Conservation (phyloP, 2,888 invertebrate species). For the Parapristionchus giblindavisi region DNA sequence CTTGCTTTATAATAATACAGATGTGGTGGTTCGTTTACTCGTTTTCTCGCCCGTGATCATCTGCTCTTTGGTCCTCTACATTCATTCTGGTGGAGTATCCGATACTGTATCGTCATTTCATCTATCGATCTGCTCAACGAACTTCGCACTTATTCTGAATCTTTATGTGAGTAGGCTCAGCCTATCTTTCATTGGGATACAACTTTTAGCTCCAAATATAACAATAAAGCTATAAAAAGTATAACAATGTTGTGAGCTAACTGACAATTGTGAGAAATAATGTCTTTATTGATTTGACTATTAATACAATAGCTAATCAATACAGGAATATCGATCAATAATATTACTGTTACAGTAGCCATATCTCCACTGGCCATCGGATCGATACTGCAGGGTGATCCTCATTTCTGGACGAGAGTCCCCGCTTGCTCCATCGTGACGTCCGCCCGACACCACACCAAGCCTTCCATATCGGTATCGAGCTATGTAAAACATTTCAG, state of each 20-base stretch:
- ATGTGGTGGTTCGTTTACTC: slow-evolving; percentile 7
- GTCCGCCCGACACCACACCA: background rate
- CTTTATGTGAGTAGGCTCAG: slow-evolving; percentile 6
- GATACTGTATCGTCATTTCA: slow-evolving; percentile 27
- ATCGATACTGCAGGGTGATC: slow-evolving; percentile 40
- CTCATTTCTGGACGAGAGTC: slow-evolving; percentile 39
- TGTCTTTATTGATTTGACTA: no score
- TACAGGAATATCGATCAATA: no score
- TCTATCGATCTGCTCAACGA: background rate
- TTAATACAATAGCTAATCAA: no score
- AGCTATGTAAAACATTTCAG: background rate
- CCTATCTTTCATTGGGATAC: no score
- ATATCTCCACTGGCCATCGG: slow-evolving; percentile 42
- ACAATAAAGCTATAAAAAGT: no score
- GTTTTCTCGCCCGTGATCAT: slow-evolving; percentile 23
- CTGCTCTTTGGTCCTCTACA: slow-evolving; percentile 23
- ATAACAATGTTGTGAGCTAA: no score
- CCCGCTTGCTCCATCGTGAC: slow-evolving; percentile 18
- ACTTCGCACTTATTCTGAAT: slow-evolving; percentile 10
- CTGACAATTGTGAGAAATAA: no score
- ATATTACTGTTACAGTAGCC: slow-evolving; percentile 42
- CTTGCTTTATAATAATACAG: background rate
- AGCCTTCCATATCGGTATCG: background rate
- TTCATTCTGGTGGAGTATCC: slow-evolving; percentile 32
- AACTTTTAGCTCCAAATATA: no score